Percentiles rank a stretch among this genome's conserved stretches.
These are phyloP conservation scores for Andrena bicolor DNA, from an alignment of 2,888 invertebrate genomes.

Conservation along the genomic window DNA sequence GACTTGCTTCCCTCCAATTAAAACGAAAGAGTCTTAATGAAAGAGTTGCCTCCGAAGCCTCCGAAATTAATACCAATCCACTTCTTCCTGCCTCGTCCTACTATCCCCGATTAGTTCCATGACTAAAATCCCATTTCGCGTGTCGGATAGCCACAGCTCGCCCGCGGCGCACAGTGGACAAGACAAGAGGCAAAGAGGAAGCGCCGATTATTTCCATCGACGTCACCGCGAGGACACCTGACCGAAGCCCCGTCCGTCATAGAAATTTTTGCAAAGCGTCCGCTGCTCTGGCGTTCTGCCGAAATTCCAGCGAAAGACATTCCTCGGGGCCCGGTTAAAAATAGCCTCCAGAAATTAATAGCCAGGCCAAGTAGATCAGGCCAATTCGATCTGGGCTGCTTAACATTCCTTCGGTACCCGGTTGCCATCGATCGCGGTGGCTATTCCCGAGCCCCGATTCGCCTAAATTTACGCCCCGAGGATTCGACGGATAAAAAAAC, in stretches of 20 bases:
- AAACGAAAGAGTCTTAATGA: no score
- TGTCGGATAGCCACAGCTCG: background rate
- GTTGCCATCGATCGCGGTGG: no score
- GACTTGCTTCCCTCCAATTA: no score
- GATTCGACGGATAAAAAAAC: background rate
- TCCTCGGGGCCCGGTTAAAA: conserved; percentile 37
- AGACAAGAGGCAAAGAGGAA: conserved; percentile 31
- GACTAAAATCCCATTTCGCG: background rate
- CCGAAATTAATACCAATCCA: no score
- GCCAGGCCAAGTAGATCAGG: conserved; percentile 7
- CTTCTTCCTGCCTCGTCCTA: no score
- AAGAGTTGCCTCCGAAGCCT: no score
- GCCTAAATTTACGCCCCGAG: background rate
- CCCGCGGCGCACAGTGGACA: background rate
- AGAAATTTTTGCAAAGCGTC: conserved; percentile 43
- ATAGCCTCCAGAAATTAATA: conserved; percentile 43
- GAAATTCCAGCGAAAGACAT: conserved; percentile 51
- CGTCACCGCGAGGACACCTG: conserved; percentile 27
- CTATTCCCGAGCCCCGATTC: background rate
- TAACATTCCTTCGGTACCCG: background rate
- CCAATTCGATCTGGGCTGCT: conserved; percentile 18
- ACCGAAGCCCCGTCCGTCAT: conserved; percentile 31
- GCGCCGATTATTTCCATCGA: conserved; percentile 3
- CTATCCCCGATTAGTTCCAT: no score
- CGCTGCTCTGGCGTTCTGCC: conserved; percentile 33